These are phyloP conservation scores for Heliconius charithonia DNA, from an alignment of 2,888 invertebrate species.

Conservation along the genomic window DNA sequence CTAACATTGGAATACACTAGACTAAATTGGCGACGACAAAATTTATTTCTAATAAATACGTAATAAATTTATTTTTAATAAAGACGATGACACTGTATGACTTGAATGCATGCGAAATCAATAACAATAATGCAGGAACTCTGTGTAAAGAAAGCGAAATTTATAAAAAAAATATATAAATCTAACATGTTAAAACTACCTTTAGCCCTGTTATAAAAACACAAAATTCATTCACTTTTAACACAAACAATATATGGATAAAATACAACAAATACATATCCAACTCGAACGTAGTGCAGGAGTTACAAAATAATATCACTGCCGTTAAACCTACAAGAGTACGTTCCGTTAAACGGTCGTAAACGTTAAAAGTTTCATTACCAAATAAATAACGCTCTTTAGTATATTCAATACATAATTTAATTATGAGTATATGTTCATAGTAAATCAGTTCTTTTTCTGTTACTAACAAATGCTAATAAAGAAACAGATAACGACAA, in stretches of 20 bases:
- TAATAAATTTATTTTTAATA: conserved; percentile 45
- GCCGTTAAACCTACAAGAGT: conserved; percentile 48
- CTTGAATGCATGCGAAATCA: conserved; percentile 67
- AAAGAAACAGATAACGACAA: background rate
- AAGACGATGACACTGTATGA: conserved; percentile 73
- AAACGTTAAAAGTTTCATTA: conserved; percentile 2
- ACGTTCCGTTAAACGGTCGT: conserved; percentile 10
- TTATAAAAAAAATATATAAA: conserved; percentile 40
- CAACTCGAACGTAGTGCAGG: conserved; percentile 45
- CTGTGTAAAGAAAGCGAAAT: conserved; percentile 48
- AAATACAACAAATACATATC: conserved; percentile 17
- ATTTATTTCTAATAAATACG: conserved; percentile 50
- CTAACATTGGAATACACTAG: conserved; percentile 75
- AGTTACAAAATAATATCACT: conserved; percentile 74
- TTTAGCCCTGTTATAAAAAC: conserved; percentile 45
- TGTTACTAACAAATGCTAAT: conserved; percentile 18
- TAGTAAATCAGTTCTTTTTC: conserved; percentile 15
- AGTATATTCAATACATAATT: conserved; percentile 4
- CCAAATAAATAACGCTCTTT: background rate
- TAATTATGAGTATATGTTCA: conserved; percentile 10
- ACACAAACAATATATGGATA: conserved; percentile 2
- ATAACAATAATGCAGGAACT: conserved; percentile 62
- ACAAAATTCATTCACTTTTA: conserved; percentile 35
- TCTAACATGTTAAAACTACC: conserved; percentile 43
- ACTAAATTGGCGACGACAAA: conserved; percentile 46